Base-by-base conservation (phyloP, 2,113 vertebrate species). In the Rhagologus leucostigma region DNA sequence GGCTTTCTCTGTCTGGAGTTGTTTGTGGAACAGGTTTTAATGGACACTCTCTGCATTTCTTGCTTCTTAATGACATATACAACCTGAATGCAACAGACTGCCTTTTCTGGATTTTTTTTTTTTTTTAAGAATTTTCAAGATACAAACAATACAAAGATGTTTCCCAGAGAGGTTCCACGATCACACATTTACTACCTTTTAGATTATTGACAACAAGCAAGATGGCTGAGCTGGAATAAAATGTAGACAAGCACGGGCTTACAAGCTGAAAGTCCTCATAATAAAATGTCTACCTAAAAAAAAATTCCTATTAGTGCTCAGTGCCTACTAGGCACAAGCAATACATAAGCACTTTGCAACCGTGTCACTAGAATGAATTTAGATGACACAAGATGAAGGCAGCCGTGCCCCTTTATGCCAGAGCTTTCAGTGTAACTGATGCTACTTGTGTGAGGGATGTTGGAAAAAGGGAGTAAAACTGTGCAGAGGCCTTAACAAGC, bases 11-110 rank as follows among this genome's bases (percentile, higher is more conserved):
- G 13, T 65, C 57, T 71, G 68, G 57, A 73, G 37, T 46, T 83
- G 62, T 91, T 91, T 49, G 62, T 79, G 62, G 65, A 93, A 79
- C 65, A 85, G 87, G 49, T 95, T 91, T 93, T 85, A 55, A 60
- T 56, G 17, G 60, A 60, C 17, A 27, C 49, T 87, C 19, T 93
- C 53, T 84, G 52, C 53, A 73, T 93, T 87, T 89, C 57, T 56
- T 78, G 24, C 13, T 74, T 71, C 52, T 70, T 92, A 93, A 86
- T 83, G 80, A 57, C 16, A 52, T 41, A 12, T 13, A 35, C 20
- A 64, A 74, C 10, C 59, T 46, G 39, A 77, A 84, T 30, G 37
- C 16, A 64, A 76, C 49, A 82, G 78, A 87, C 75, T 73, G 69
- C 77, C 50, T 93, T 87, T 93, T 82, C 92, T 93, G 44, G 89